Evolutionary conservation across 2,797 vertebrate species (phyloP).

Genomic region (Melanotaenia nigrans): DNA sequence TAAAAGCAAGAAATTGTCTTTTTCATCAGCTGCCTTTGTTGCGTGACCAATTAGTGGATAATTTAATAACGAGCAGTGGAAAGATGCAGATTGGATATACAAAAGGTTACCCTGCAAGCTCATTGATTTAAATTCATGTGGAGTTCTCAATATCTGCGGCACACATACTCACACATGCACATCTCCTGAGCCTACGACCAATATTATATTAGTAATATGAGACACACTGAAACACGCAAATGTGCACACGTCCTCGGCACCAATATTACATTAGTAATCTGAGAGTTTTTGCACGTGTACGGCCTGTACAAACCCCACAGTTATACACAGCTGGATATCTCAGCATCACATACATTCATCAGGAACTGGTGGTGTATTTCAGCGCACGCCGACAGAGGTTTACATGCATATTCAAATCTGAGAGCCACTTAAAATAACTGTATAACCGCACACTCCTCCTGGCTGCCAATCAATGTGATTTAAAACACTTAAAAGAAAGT

Average conservation of each 20-base stretch:
- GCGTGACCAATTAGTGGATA: conserved; percentile 95
- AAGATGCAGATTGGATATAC: conserved; percentile 89
- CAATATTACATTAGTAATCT: conserved; percentile 67
- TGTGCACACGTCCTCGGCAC: conserved; percentile 35
- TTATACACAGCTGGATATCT: conserved; percentile 38
- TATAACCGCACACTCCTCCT: conserved; percentile 55
- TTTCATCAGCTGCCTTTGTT: conserved; percentile 92
- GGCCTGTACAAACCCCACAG: conserved; percentile 32
- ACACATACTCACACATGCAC: conserved; percentile 50
- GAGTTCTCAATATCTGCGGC: conserved; percentile 65
- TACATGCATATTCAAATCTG: conserved; percentile 69
- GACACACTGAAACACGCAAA: conserved; percentile 54
- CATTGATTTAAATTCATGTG: conserved; percentile 83
- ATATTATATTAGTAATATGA: conserved; percentile 74
- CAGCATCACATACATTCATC: conserved; percentile 21
- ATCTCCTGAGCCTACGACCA: conserved; percentile 56
- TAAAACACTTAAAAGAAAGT: conserved; percentile 59
- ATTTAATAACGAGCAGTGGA: conserved; percentile 91
- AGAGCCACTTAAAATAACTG: conserved; percentile 70
- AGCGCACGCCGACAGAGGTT: conserved; percentile 39
- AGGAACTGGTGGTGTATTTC: conserved; percentile 33
- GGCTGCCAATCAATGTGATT: conserved; percentile 73
- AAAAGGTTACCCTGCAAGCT: conserved; percentile 88
- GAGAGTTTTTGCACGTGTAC: conserved; percentile 52
- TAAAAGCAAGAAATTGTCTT: conserved; percentile 91